Evolutionary conservation across 2,797 vertebrate genomes (phyloP).

Genomic region (Peromyscus eremicus): DNA sequence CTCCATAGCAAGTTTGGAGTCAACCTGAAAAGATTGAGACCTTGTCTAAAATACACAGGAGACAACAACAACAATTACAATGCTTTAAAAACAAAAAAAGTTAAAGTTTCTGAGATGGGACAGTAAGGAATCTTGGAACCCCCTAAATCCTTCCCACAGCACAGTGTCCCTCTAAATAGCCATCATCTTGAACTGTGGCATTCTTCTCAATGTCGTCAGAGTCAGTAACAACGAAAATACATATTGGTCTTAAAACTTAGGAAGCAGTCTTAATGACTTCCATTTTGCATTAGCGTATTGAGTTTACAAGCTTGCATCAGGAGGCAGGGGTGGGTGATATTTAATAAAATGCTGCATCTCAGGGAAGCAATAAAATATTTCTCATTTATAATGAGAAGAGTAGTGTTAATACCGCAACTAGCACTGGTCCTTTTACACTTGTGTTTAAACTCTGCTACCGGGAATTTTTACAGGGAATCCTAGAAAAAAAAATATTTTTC

Average conservation of each 20-base stretch:
- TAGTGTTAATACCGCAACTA: constrained; percentile 9
- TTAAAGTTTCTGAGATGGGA: neutral
- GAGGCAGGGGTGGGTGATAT: neutral
- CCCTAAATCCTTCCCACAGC: constrained; percentile 12
- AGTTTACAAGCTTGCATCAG: constrained; percentile 33
- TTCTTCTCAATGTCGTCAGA: constrained; percentile 20
- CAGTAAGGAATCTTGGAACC: constrained; percentile 11
- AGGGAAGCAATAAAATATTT: constrained; percentile 49
- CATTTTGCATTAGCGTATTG: constrained; percentile 36
- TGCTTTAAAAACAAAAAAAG: too few relatives aligned
- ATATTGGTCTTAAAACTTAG: neutral
- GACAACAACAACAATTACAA: neutral
- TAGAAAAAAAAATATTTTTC: neutral
- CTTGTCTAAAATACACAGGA: neutral
- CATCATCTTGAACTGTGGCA: constrained; percentile 1
- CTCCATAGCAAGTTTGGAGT: neutral
- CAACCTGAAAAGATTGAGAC: neutral
- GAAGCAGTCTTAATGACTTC: constrained; percentile 55
- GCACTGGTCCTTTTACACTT: constrained; percentile 20
- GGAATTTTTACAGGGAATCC: constrained; percentile 41
- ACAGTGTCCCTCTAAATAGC: constrained; percentile 14
- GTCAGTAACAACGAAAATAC: neutral
- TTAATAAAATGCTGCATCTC: constrained; percentile 51
- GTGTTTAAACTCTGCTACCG: constrained; percentile 35
- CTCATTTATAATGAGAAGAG: constrained; percentile 62